Evolutionary conservation across 92 coral and sea anemone genomes (phyloP), one percentile per base, ranked within the genome.

Genomic region (Bergia puertoricense): DNA sequence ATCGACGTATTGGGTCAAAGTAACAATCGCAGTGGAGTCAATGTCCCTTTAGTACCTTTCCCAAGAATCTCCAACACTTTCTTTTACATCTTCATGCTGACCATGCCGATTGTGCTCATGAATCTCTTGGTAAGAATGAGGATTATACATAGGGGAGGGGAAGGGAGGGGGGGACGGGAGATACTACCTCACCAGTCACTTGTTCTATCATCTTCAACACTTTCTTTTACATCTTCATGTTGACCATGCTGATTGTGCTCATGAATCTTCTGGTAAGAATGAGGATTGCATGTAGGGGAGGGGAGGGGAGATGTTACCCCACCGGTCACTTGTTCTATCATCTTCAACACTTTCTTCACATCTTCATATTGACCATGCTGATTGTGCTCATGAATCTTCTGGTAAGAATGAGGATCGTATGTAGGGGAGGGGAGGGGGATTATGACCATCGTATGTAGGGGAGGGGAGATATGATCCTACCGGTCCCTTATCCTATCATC

Each of bases 41-140:
- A 14, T 20, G 46, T 48, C 3, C 87, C 87, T 3, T 81, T 89
- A 0, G 77, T 89, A 39, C 91, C 91, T 18, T 89, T 89, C 62
- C 91, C 91, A 43, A 37, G 1, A 41, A 39, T 84, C 38, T 81
- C 88, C 56, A 73, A 81, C 62, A 23, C 45, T 5, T 74, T 89
- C 80, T 89, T 89, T 22, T 77, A 65, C 82, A 84, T 89, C 91
- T 89, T 89, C 57, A 85, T 89, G 65, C 15, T 81, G 50, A 89
- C 91, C 38, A 83, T 89, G 91, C 88, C 91, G 14, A 89, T 89
- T 46, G 82, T 89, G 15, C 75, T 89, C 14, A 85, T 85, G 85
- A 89, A 89, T 38, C 88, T 89, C 13, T 57, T 89, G 88, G 91
- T 89, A 82, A 82, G 88, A 51, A 54, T 13, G 43, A 16, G 6